Evolutionary conservation across 2,113 vertebrate genomes (phyloP), one percentile per base, ranked within the genome.

Genomic region (Scortum barcoo): DNA sequence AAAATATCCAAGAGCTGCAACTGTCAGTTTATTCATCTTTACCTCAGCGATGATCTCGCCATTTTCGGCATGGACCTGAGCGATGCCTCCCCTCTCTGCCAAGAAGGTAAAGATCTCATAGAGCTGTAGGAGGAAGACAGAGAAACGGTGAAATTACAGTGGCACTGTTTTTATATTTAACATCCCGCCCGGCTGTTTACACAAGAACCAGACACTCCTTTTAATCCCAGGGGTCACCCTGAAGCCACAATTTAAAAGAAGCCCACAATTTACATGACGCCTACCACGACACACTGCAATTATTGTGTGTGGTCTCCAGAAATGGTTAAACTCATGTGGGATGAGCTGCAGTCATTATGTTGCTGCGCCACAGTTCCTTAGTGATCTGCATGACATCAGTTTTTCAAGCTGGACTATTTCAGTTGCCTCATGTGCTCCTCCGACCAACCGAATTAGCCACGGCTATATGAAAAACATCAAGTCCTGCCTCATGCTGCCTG

Each of bases 41-140:
- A 99, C 98, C 98, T 99, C 97, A 36, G 97, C 97, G 57, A 99
- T 97, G 93, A 99, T 99, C 78, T 99, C 98, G 1, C 98, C 98
- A 0, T 99, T 99, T 89, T 99, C 98, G 26, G 98, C 98, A 17
- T 99, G 98, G 89, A 99, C 97, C 93, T 99, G 97, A 88, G 96
- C 97, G 24, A 99, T 92, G 72, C 96, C 97, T 44, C 98, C 98
- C 84, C 97, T 93, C 74, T 97, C 97, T 73, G 96, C 98, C 88
- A 99, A 84, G 93, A 97, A 99, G 88, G 95, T 97, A 89, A 98
- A 99, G 87, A 99, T 95, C 89, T 99, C 98, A 30, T 99, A 99
- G 14, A 99, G 95, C 97, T 99, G 83, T 61, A 96, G 92, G 0
- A 82, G 42, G 62, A 79, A 78, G 70, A 81, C 24, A 88, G 12